A percentile compares a stretch with the other conserved stretches of the same genome.
phyloP scores from a whole-genome alignment of 2,797 vertebrate genomes.

The Nannoperca obscura region DNA sequence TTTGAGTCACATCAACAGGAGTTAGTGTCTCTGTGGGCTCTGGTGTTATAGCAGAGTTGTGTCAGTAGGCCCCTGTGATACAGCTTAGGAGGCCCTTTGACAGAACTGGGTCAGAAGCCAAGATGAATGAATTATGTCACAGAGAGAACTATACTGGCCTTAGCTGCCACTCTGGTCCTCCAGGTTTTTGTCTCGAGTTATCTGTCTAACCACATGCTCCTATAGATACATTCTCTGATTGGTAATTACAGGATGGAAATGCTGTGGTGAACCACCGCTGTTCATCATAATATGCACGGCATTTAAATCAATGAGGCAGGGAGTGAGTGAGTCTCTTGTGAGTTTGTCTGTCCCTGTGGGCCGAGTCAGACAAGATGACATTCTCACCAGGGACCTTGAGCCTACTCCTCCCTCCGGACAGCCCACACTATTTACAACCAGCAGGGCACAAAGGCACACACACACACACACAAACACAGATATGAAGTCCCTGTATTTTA shows the following conservation, averaged over 20 bases:
- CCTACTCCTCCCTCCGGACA: conserved; percentile 73
- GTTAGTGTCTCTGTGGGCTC: conserved; percentile 48
- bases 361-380: conserved; percentile 78
- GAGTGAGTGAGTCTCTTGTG: conserved; percentile 67
- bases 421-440: conserved; percentile 72
- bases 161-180: conserved; percentile 36
- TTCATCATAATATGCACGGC: conserved; percentile 67
- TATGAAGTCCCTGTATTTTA: conserved; percentile 1
- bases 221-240: conserved; percentile 34
- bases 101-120: conserved; percentile 77
- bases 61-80: conserved; percentile 60
- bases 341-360: conserved; percentile 72
- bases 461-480: conserved; percentile 6
- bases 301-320: conserved; percentile 77
- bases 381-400: conserved; percentile 79
- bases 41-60: conserved; percentile 62
- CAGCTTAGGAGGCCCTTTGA: conserved; percentile 60
- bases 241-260: conserved; percentile 43
- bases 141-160: conserved; percentile 40
- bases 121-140: conserved; percentile 77
- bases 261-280: conserved; percentile 40
- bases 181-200: conserved; percentile 36
- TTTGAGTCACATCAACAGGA: conserved; percentile 48
- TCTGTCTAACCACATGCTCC: conserved; percentile 35
- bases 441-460: conserved; percentile 45